These are phyloP conservation scores for Acanthaster planci DNA, from an alignment of 35 echinoderm and acorn worm species.

Conservation along the genomic window DNA sequence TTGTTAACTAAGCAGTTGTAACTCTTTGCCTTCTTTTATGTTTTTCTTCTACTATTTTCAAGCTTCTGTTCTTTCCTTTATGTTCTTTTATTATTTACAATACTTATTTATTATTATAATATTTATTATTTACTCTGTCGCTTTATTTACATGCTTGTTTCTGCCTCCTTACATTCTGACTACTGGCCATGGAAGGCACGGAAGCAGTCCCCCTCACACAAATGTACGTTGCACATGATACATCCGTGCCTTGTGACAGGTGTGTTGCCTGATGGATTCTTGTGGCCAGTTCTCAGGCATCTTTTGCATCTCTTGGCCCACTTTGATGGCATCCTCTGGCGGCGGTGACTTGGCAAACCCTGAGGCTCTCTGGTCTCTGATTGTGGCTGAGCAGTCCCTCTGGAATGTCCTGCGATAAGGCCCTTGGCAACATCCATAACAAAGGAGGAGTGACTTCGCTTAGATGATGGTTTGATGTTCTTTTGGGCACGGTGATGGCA, in stretches of 20 bases:
- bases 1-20: too few species aligned
- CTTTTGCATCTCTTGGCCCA: background rate
- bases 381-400: background rate
- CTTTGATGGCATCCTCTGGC: background rate
- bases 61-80: too few species aligned
- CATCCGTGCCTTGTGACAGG: constrained; percentile 15
- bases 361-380: background rate
- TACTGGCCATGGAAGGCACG: background rate
- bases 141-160: too few species aligned
- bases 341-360: background rate
- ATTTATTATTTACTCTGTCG: too few species aligned
- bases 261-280: background rate
- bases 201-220: constrained; percentile 39
- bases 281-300: background rate
- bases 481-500: background rate
- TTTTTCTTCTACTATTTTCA: too few species aligned
- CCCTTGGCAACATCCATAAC: constrained; percentile 28
- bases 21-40: too few species aligned
- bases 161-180: too few species aligned
- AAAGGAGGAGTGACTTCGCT: background rate
- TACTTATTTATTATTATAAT: too few species aligned
- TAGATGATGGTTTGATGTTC: background rate
- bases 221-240: constrained; percentile 20
- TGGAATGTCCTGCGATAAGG: constrained; percentile 8
- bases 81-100: too few species aligned